phyloP scores from a whole-genome alignment of 2,888 invertebrate genomes.

The Apotomis capreana region DNA sequence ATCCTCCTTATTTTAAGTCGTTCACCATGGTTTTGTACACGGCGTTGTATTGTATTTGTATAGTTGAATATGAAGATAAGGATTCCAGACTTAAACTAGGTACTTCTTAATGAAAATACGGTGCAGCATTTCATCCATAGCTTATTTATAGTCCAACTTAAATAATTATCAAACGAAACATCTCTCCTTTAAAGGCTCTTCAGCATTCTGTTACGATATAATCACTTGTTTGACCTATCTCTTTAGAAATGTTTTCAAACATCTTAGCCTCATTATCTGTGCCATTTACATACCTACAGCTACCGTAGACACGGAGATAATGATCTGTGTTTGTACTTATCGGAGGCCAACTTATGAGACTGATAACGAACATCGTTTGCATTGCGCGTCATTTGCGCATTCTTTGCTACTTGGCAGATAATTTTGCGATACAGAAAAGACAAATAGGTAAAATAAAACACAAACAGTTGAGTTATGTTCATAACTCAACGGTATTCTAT shows the following conservation, averaged over 20 bases:
- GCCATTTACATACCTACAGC: conserved; percentile 51
- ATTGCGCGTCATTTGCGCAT: conserved; percentile 3
- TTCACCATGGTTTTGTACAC: too few species aligned
- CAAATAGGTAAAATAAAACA: too few species aligned
- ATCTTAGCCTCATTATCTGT: conserved; percentile 45
- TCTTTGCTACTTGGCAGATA: background rate
- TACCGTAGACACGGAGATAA: conserved; percentile 47
- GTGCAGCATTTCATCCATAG: too few species aligned
- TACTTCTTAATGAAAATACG: too few species aligned
- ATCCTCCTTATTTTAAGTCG: too few species aligned
- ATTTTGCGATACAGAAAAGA: too few species aligned
- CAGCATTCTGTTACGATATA: conserved; percentile 6
- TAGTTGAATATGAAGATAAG: too few species aligned
- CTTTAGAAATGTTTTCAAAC: conserved; percentile 18
- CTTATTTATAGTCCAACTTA: too few species aligned
- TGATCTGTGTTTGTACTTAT: conserved; percentile 56
- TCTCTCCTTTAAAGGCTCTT: background rate
- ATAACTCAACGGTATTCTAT: too few species aligned
- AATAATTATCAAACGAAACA: background rate
- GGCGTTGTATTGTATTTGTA: too few species aligned
- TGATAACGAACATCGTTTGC: conserved; percentile 22
- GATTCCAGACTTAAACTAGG: too few species aligned
- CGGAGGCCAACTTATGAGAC: conserved; percentile 38
- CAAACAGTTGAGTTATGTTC: too few species aligned
- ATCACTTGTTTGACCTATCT: background rate